Base-by-base conservation (phyloP, 2,888 invertebrate genomes). In the Chouioia cunea region DNA sequence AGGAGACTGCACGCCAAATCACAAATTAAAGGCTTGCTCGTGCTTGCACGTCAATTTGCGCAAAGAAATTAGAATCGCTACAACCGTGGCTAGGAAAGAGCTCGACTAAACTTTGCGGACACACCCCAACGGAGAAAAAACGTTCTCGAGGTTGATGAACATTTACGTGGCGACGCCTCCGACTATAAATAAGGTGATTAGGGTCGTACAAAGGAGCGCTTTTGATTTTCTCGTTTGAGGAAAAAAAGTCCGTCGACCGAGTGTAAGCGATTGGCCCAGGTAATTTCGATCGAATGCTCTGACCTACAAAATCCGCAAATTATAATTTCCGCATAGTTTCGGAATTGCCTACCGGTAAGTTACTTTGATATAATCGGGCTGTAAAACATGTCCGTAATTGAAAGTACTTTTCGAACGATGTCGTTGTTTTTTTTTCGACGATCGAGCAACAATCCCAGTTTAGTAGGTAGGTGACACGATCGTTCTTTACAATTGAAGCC, bases 91-190 rank as follows among this genome's bases (percentile, higher is more conserved):
- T n/a, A n/a, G n/a, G n/a, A n/a, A 12, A 36, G 12, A 36, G 36
- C 36, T 36, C 36, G 36, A 3, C 1, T n/a, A n/a, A n/a, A n/a
- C n/a, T 1, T 12, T 1, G 36, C 36, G 36, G 27, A 12, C 36
- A 12, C 36, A 36, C 36, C 36, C 36, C 6, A 10, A 36, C 6
- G 36, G 1, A 36, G 10, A 36, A 36, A 10, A 36, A 1, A 10
- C 2, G 12, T 10, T n/a, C n/a, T n/a, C n/a, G n/a, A n/a, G 36
- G 36, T 10, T 36, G 36, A 44, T n/a, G 50, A 59, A 73, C 65
- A 74, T 66, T 72, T 74, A 65, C 72, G 73, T 70, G 74, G 70
- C 76, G 73, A 68, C 56, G 62, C 67, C 54, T 54, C 68, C 65
- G 65, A 59, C 73, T 64, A 69, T 36, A 8, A 27, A 10, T 36